Evolutionary conservation across 2,113 vertebrate genomes (phyloP), one percentile per base, ranked within the genome.

Genomic region (Oplegnathus fasciatus): DNA sequence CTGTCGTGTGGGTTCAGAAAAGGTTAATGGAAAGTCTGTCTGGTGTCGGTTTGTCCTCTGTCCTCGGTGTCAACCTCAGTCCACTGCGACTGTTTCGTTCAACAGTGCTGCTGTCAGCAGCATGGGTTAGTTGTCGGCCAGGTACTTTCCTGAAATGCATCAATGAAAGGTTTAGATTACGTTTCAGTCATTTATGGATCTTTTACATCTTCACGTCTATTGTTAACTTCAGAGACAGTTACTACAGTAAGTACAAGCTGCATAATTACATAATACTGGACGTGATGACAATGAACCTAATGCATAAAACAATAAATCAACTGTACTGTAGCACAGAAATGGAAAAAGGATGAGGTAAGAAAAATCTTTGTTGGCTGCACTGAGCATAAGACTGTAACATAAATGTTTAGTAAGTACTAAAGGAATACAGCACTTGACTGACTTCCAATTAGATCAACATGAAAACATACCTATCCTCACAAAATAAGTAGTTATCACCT

Each of bases 61-160:
- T 87, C 88, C 86, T 77, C 17, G 1, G 42, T 24, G 86, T 88
- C 74, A 30, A 67, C 65, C 84, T 87, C 64, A 1, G 82, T 87
- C 78, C 88, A 76, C 74, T 85, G 84, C 54, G 17, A 69, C 75
- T 42, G 58, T 69, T 85, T 74, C 78, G 82, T 82, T 90, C 78
- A 82, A 84, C 93, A 93, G 87, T 68, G 86, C 46, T 78, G 75
- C 70, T 90, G 74, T 90, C 86, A 80, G 85, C 67, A 80, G 84
- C 57, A 48, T 17, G 28, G 79, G 74, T 97, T 96, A 99, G 94
- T 98, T 98, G 94, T 99, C 98, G 0, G 98, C 98, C 96, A 99
- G 94, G 90, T 99, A 99, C 90, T 99, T 99, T 94, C 98, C 98
- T 99, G 71, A 64, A 96, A 94, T 89, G 92, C 0, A 87, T 0